Evolutionary conservation across 1,140 invertebrate genomes (phyloP).

Genomic region (Lasioglossum baleicum): DNA sequence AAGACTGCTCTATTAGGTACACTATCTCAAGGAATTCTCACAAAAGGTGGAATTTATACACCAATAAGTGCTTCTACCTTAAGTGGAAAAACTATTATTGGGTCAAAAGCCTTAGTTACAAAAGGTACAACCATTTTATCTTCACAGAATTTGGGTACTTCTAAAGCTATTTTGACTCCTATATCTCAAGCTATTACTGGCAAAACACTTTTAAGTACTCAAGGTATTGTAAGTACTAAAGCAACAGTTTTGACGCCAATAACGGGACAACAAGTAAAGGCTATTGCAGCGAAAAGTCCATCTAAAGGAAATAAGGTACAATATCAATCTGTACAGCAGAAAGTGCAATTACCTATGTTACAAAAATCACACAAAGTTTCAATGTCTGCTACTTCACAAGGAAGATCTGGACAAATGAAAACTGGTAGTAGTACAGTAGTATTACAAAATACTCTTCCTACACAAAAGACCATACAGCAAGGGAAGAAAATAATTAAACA

Average conservation of each 20-base stretch:
- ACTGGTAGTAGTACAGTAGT: constrained; percentile 56
- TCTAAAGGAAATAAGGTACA: constrained; percentile 70
- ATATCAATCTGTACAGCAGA: constrained; percentile 68
- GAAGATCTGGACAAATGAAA: constrained; percentile 48
- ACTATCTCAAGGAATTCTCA: constrained; percentile 65
- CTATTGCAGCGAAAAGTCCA: constrained; percentile 73
- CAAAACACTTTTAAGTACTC: constrained; percentile 64
- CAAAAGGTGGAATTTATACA: constrained; percentile 70
- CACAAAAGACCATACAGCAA: constrained; percentile 45
- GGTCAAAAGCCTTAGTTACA: constrained; percentile 64
- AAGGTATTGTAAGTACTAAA: constrained; percentile 70
- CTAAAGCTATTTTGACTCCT: constrained; percentile 79
- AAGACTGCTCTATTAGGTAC: constrained; percentile 62
- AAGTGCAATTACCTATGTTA: constrained; percentile 68
- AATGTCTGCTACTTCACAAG: constrained; percentile 51
- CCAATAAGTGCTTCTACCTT: constrained; percentile 63
- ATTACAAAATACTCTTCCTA: constrained; percentile 59
- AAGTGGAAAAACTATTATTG: constrained; percentile 65
- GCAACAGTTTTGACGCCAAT: constrained; percentile 79
- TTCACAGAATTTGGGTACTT: constrained; percentile 70
- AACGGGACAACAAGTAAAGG: constrained; percentile 76
- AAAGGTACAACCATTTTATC: constrained; percentile 66
- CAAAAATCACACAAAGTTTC: constrained; percentile 67
- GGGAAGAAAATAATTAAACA: constrained; percentile 65
- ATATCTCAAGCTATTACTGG: constrained; percentile 62